These are phyloP conservation scores for Nothocercus julius DNA, from an alignment of 2,113 vertebrate species.

Conservation along the genomic window DNA sequence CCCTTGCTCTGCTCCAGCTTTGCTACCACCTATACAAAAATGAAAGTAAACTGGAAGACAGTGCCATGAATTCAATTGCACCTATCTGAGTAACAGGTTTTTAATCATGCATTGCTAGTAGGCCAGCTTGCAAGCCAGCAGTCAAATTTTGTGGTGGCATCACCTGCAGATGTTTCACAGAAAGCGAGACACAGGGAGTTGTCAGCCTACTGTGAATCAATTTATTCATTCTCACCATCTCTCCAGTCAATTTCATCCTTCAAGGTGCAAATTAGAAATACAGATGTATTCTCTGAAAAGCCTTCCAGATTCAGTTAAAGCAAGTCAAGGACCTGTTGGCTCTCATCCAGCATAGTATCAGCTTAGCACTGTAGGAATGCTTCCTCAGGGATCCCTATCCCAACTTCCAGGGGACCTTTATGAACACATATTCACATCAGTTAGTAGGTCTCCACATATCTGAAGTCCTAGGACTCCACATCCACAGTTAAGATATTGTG, in stretches of 20 bases:
- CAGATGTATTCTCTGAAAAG: constrained; percentile 48
- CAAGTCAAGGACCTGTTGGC: neutral
- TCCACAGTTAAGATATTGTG: neutral
- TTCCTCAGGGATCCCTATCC: neutral
- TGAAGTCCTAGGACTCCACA: neutral
- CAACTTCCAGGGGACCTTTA: neutral
- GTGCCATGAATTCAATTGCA: neutral
- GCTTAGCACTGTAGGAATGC: constrained; percentile 19
- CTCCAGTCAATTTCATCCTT: constrained; percentile 59
- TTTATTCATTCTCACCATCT: constrained; percentile 69
- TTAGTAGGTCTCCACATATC: neutral
- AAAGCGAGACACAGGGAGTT: constrained; percentile 44
- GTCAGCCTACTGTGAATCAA: constrained; percentile 70
- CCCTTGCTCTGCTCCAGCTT: neutral
- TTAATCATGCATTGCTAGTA: constrained; percentile 20
- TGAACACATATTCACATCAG: neutral
- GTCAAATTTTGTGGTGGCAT: constrained; percentile 59
- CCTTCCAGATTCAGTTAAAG: constrained; percentile 14
- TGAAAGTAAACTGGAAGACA: neutral
- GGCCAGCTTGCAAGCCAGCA: constrained; percentile 55
- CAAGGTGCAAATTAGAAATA: constrained; percentile 71
- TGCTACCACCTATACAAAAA: neutral
- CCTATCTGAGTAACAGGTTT: constrained; percentile 24
- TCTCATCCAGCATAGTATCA: neutral
- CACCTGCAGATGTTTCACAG: constrained; percentile 65